Percentiles rank a stretch among this genome's conserved stretches.
These are phyloP conservation scores for Acanthaster planci DNA, from an alignment of 35 echinoderm and acorn worm species.

Conservation along the genomic window DNA sequence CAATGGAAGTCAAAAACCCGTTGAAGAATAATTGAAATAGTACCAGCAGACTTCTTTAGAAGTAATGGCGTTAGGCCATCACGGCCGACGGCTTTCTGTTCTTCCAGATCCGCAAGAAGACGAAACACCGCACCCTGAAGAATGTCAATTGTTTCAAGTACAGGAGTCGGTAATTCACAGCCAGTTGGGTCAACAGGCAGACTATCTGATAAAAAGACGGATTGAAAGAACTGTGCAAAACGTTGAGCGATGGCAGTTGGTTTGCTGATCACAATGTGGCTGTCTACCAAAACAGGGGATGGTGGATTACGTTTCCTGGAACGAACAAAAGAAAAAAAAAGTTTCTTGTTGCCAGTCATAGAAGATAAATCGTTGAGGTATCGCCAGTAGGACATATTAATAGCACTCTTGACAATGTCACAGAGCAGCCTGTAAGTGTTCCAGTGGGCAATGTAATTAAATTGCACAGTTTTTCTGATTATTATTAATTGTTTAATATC, in stretches of 20 bases:
- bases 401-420: slow-evolving; percentile 4
- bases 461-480: too few relatives aligned
- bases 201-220: background rate
- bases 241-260: slow-evolving; percentile 21
- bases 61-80: slow-evolving; percentile 18
- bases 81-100: slow-evolving; percentile 12
- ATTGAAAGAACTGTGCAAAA: slow-evolving; percentile 32
- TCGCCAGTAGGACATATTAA: slow-evolving; percentile 18
- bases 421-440: background rate
- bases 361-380: slow-evolving; percentile 24
- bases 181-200: background rate
- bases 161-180: slow-evolving; percentile 24
- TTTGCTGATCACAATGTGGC: slow-evolving; percentile 17
- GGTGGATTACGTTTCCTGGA: background rate
- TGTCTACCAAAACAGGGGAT: slow-evolving; percentile 5
- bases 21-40: slow-evolving; percentile 11
- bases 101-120: background rate
- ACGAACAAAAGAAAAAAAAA: slow-evolving; percentile 38
- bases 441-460: slow-evolving; percentile 25
- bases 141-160: background rate
- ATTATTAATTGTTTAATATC: too few relatives aligned
- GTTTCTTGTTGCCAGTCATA: slow-evolving; percentile 20
- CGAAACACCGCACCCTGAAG: background rate
- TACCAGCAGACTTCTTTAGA: slow-evolving; percentile 1
- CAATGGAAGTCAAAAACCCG: slow-evolving; percentile 10